Base-by-base conservation (phyloP, 64 coral and sea anemone genomes). In the Stichodactyla mertensii region DNA sequence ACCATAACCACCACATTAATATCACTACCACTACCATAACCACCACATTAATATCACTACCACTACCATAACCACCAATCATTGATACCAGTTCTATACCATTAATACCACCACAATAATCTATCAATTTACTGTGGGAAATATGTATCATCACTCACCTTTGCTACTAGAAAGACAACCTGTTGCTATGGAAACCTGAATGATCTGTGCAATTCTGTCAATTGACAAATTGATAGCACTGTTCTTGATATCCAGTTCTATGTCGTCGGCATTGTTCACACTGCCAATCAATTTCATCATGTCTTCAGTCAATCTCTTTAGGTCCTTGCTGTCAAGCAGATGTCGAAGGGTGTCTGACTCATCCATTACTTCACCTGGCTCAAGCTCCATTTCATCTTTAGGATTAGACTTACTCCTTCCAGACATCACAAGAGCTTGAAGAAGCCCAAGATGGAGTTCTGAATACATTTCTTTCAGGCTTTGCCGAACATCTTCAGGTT, bases 121-220 rank as follows among this genome's bases (percentile, higher is more conserved):
- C 4, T 61, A 61, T 14, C 58, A 61, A 61, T 4, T 15, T 61
- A 61, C 10, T 22, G 62, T n/a, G 62, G 6, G 19, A 5, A n/a
- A 6, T 9, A 7, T 0, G 15, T 3, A 58, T 16, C 14, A 58
- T 16, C 14, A 23, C 62, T 86, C 66, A 96, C 94, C 94, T 90
- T 88, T 96, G 23, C 77, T 86, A 53, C 89, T 84, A 31, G 91
- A 96, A 31, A 96, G 60, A 58, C 92, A 93, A 16, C 94, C 91
- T 27, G 91, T 96, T 90, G 94, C 86, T 57, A 96, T 96, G 20
- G 94, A 91, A 93, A 96, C 88, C 71, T 96, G 94, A 78, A 96
- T 80, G 61, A 84, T 90, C 82, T 96, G 88, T 1, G 94, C 91
- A 64, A 93, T 82, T 90, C 94, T 92, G 77, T 96, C 94, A 52